Percentiles rank a stretch among this genome's conserved stretches.
Evolutionary conservation across 2,797 vertebrate species (phyloP).

Genomic region (Pseudotriccus pelzelni): DNA sequence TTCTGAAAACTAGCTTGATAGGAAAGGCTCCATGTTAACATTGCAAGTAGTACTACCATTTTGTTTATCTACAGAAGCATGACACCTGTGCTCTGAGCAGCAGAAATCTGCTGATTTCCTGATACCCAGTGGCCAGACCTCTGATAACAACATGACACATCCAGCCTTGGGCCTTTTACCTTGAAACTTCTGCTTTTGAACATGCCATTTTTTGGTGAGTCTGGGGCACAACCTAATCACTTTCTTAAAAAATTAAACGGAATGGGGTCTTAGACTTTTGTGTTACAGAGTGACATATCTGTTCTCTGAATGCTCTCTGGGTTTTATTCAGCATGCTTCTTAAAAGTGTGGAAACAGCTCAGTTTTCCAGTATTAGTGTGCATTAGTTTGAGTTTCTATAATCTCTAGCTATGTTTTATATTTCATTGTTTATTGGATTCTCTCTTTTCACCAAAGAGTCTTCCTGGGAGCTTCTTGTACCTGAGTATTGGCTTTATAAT

Average conservation of each 20-base stretch:
- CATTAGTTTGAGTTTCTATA: neutral
- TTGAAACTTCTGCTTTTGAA: neutral
- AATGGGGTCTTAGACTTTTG: neutral
- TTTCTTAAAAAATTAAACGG: neutral
- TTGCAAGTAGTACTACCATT: neutral
- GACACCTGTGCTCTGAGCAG: neutral
- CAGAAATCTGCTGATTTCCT: neutral
- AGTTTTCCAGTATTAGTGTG: neutral
- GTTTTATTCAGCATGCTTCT: accelerated
- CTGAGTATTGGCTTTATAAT: neutral
- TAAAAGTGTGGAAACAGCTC: neutral
- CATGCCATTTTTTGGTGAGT: neutral
- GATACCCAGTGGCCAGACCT: neutral
- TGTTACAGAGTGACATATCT: neutral
- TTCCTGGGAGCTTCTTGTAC: neutral
- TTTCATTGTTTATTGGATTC: neutral
- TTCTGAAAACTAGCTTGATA: neutral
- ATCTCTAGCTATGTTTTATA: neutral
- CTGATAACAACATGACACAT: neutral
- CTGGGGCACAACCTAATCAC: neutral
- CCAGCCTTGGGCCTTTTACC: neutral
- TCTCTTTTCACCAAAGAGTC: neutral
- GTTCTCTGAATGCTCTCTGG: neutral
- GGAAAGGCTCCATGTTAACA: neutral
- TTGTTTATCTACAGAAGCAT: neutral